A percentile compares a stretch with the other conserved stretches of the same genome.
phyloP scores from a whole-genome alignment of 2,888 invertebrate species.

The Crocallis elinguaria region DNA sequence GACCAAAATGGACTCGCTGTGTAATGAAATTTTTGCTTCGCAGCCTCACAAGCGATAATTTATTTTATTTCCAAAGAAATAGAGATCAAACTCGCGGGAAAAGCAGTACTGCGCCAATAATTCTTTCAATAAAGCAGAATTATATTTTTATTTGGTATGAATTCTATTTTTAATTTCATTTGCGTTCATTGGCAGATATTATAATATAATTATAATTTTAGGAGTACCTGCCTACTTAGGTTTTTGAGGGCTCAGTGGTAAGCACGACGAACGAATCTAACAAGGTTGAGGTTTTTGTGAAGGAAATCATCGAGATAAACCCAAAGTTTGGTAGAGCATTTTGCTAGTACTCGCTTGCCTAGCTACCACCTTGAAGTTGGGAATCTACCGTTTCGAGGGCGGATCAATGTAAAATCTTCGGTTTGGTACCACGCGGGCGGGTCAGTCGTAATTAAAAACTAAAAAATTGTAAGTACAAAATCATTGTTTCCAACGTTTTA shows the following conservation, averaged over 20 bases:
- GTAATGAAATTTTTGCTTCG: conserved; percentile 14
- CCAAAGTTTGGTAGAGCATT: too few species aligned
- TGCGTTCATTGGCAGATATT: neutral
- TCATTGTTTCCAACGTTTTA: too few species aligned
- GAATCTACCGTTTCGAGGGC: too few species aligned
- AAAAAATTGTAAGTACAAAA: too few species aligned
- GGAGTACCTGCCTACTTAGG: neutral
- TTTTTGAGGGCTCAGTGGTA: neutral
- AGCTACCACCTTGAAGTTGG: too few species aligned
- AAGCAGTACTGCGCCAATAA: conserved; percentile 1
- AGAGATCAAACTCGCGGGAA: neutral
- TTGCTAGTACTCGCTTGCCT: too few species aligned
- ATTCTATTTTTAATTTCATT: conserved; percentile 7
- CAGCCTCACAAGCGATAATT: neutral
- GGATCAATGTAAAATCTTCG: too few species aligned
- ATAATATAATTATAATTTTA: neutral
- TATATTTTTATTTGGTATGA: conserved; percentile 12
- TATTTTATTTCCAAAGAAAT: neutral
- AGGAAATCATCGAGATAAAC: too few species aligned
- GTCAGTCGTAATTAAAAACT: too few species aligned
- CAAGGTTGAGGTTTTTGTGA: too few species aligned
- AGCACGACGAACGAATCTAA: too few species aligned
- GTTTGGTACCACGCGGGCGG: too few species aligned
- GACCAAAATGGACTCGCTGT: conserved; percentile 19
- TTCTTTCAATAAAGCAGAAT: conserved; percentile 13